Percentiles rank a stretch among this genome's conserved stretches.
Evolutionary conservation across 2,888 invertebrate genomes (phyloP).

Genomic region (Scrobipalpa costella): DNA sequence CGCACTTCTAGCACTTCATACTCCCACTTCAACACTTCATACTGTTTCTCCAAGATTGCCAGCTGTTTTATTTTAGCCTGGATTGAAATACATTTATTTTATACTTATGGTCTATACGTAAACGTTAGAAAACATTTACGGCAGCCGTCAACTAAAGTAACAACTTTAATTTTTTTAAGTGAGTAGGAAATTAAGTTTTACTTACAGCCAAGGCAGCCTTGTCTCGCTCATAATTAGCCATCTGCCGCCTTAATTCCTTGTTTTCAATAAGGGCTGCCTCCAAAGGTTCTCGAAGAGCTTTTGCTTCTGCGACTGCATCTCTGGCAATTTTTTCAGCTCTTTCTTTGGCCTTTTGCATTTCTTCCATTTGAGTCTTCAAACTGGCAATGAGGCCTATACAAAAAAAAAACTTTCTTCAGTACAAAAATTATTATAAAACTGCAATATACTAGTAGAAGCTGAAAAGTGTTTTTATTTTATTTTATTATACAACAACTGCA

Average conservation of each 20-base stretch:
- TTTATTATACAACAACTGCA: neutral
- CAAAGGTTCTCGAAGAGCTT: constrained; percentile 86
- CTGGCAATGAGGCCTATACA: constrained; percentile 87
- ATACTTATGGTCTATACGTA: no score
- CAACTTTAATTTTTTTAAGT: neutral
- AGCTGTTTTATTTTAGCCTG: constrained; percentile 81
- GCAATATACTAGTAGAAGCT: no score
- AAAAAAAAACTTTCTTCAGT: neutral
- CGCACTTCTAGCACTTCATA: constrained; percentile 87
- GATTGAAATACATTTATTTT: constrained; percentile 29
- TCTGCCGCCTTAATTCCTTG: constrained; percentile 86
- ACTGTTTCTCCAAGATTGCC: constrained; percentile 74
- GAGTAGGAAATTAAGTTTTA: constrained; percentile 27
- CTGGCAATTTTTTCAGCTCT: constrained; percentile 86
- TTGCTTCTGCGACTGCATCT: constrained; percentile 87
- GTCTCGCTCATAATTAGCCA: constrained; percentile 93
- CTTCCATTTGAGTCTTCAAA: constrained; percentile 88
- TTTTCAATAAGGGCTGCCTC: constrained; percentile 86
- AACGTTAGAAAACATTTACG: no score
- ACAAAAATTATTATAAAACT: constrained; percentile 10
- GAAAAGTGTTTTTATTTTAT: neutral
- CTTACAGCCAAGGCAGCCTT: constrained; percentile 86
- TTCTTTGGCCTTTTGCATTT: constrained; percentile 87
- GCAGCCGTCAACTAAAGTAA: neutral
- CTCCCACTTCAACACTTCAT: constrained; percentile 83